These are phyloP conservation scores for Cepaea nemoralis DNA, from an alignment of 1,140 invertebrate genomes.

Conservation along the genomic window DNA sequence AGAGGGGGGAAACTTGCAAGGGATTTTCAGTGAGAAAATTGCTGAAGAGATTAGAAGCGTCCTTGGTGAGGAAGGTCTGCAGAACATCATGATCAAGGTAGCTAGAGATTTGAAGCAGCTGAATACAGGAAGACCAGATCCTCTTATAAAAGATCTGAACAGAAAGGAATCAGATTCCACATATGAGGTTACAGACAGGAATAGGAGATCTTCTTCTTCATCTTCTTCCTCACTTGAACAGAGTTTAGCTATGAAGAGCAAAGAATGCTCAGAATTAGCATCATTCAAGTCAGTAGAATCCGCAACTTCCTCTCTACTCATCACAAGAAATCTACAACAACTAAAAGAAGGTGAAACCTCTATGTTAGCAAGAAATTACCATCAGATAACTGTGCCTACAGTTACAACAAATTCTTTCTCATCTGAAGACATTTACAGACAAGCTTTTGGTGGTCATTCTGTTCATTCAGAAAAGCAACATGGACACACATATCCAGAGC, in stretches of 20 bases:
- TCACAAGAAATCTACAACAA: slow-evolving; percentile 15
- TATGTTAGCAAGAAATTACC: slow-evolving; percentile 49
- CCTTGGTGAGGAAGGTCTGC: slow-evolving; percentile 55
- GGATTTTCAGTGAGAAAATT: slow-evolving; percentile 43
- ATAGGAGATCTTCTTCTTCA: slow-evolving; percentile 2
- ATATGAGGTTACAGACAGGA: slow-evolving; percentile 2
- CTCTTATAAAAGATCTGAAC: background rate
- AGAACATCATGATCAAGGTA: slow-evolving; percentile 54
- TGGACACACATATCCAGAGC: background rate
- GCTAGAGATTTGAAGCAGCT: slow-evolving; percentile 50
- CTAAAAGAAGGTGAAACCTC: background rate
- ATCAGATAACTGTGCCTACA: slow-evolving; percentile 52
- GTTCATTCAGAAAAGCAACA: background rate
- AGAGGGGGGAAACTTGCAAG: slow-evolving; percentile 33
- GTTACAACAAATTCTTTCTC: slow-evolving; percentile 54
- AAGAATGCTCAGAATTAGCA: no score
- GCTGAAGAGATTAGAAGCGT: slow-evolving; percentile 48
- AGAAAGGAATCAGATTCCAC: slow-evolving; percentile 9
- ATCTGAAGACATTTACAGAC: slow-evolving; percentile 60
- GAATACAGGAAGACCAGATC: background rate
- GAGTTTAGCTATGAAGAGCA: background rate
- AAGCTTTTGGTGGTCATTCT: slow-evolving; percentile 48
- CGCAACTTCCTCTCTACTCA: slow-evolving; percentile 18
- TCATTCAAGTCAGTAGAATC: background rate
- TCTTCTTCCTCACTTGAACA: background rate